phyloP scores from a whole-genome alignment of 53 echinoderm and acorn worm species.

The Pentamera pediparva region DNA sequence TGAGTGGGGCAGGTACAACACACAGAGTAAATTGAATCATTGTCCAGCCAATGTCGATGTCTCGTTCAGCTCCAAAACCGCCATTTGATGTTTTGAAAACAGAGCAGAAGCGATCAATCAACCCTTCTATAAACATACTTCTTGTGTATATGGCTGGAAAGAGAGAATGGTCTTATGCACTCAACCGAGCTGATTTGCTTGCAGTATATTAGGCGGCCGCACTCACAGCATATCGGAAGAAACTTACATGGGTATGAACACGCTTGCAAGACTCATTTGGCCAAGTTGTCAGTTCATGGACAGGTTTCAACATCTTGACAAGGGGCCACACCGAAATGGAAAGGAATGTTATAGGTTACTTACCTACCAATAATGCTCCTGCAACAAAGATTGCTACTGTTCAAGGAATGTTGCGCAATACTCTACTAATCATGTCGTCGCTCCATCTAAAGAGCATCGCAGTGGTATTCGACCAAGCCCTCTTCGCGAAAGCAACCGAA shows the following conservation, averaged over 20 bases:
- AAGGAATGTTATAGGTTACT: conserved; percentile 36
- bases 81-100: not conserved
- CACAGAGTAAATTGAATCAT: too few species aligned
- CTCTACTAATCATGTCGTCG: conserved; percentile 10
- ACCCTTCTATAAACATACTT: conserved; percentile 1
- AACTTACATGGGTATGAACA: conserved; percentile 27
- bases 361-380: conserved; percentile 50
- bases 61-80: not conserved
- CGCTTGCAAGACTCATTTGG: not conserved
- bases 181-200: too few species aligned
- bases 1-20: conserved; percentile 39
- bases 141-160: conserved; percentile 29
- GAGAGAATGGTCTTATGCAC: conserved; percentile 32
- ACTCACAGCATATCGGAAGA: too few species aligned
- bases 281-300: conserved; percentile 39
- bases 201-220: too few species aligned
- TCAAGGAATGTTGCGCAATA: conserved; percentile 29
- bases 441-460: conserved; percentile 8
- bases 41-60: too few species aligned
- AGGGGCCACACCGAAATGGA: conserved; percentile 1
- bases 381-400: conserved; percentile 45
- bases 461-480: conserved; percentile 41
- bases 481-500: conserved; percentile 46
- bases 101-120: conserved; percentile 24
- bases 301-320: conserved; percentile 37